Evolutionary conservation across 1,140 invertebrate genomes (phyloP).

Genomic region (Apocrypta bakeri): DNA sequence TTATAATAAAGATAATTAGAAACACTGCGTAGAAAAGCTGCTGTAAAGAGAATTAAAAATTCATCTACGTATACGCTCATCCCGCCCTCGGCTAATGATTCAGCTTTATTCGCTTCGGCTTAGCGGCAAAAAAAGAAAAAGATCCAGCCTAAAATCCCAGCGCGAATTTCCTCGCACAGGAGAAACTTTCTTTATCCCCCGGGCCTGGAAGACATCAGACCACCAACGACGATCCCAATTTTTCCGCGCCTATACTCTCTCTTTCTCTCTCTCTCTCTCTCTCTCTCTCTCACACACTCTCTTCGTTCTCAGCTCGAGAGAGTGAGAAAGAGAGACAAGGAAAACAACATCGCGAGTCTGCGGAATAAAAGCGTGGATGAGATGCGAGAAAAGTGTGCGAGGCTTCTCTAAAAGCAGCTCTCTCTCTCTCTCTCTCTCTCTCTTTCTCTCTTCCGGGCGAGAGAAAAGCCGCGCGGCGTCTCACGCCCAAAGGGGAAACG

Average conservation of each 20-base stretch:
- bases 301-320: not conserved
- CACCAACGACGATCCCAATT: constrained; percentile 33
- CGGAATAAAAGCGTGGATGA: constrained; percentile 39
- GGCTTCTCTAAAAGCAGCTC: constrained; percentile 25
- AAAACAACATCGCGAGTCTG: not conserved
- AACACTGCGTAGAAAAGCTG: too few relatives aligned
- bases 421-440: constrained; percentile 9
- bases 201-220: constrained; percentile 30
- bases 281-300: constrained; percentile 7
- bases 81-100: too few relatives aligned
- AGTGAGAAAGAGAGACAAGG: constrained; percentile 1
- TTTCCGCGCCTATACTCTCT: constrained; percentile 1
- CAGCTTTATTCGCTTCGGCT: too few relatives aligned
- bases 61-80: too few relatives aligned
- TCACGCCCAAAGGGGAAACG: constrained; percentile 32
- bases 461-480: constrained; percentile 23
- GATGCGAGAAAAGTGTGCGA: constrained; percentile 42
- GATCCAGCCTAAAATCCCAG: constrained; percentile 31
- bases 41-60: too few relatives aligned
- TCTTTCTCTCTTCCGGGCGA: not conserved
- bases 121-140: not conserved
- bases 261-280: not conserved
- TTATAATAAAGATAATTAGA: too few relatives aligned
- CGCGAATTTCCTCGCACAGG: constrained; percentile 22
- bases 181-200: constrained; percentile 45